Percentiles rank a stretch among this genome's conserved stretches.
Evolutionary conservation across 2,797 vertebrate genomes (phyloP).

Genomic region (Enoplosus armatus): DNA sequence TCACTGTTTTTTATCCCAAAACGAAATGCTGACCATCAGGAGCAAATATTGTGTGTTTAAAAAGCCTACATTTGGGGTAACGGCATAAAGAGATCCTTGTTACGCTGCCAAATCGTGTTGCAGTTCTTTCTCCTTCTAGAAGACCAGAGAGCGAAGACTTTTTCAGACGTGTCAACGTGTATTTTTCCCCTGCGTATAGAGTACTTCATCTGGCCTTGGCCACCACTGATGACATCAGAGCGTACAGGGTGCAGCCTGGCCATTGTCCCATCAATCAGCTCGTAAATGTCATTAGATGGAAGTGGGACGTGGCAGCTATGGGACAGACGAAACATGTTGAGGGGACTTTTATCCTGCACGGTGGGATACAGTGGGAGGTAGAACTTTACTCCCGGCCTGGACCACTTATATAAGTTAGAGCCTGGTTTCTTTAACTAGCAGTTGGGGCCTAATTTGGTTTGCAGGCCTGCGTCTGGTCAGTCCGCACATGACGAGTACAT

Average conservation of each 20-base stretch:
- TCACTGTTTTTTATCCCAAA: conserved; percentile 49
- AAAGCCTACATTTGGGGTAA: conserved; percentile 9
- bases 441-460: conserved; percentile 35
- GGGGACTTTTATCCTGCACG: conserved; percentile 67
- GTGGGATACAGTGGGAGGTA: conserved; percentile 53
- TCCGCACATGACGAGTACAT: neutral
- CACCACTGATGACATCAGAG: conserved; percentile 37
- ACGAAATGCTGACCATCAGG: conserved; percentile 27
- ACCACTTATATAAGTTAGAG: conserved; percentile 42
- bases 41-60: conserved; percentile 48
- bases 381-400: conserved; percentile 28
- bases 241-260: conserved; percentile 56
- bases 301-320: conserved; percentile 51
- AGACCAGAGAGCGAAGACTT: neutral
- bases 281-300: conserved; percentile 72
- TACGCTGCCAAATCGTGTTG: conserved; percentile 9
- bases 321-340: conserved; percentile 57
- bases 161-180: conserved; percentile 27
- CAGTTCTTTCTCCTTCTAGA: conserved; percentile 32
- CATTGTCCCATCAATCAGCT: conserved; percentile 75
- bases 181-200: neutral
- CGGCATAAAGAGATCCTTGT: conserved; percentile 58
- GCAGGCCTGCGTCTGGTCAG: conserved; percentile 48
- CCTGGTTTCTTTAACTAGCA: conserved; percentile 72
- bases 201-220: conserved; percentile 26